Base-by-base conservation (phyloP, 2,113 vertebrate genomes). In the Carassius carassius region DNA sequence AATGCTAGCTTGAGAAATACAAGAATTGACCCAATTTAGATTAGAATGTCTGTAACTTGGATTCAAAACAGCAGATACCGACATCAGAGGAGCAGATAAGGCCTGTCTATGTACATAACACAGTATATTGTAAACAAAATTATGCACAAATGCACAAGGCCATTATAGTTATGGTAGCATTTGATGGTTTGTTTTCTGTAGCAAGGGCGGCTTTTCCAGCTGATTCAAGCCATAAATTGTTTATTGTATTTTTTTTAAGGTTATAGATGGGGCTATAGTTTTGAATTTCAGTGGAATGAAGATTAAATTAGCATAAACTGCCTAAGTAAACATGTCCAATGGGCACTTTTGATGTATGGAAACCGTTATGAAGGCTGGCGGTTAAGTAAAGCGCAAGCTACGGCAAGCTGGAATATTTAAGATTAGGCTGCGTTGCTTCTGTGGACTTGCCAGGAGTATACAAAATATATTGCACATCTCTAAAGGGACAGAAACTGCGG, bases 301-400 rank as follows among this genome's bases (percentile, higher is more conserved):
- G 90, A 94, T 91, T 35, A 91, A 86, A 94, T 94, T 93, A 93
- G 90, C 92, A 93, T 93, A 93, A 85, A 84, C 91, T 91, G 86
- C 89, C 84, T 87, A 88, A 87, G 87, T 87, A 89, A 87, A 88
- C 87, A 89, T 90, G 90, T 87, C 87, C 86, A 86, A 85, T 82
- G 23, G 77, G 62, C 47, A 37, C 80, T 81, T 63, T 78, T 93
- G 92, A 94, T 93, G 87, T 91, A 94, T 94, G 92, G 90, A 84
- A 91, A 25, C 1, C 1, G 84, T 90, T 88, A 93, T 92, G 85
- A 87, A 88, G 90, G 76, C 63, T 86, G 87, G 86, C 80, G 16
- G 54, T 75, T 80, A 63, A 80, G 65, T 49, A 83, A 77, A 58
- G 80, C 37, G 21, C 21, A 5, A 21, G 70, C 60, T 63, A 21